Conservation (phyloP, 2,888 invertebrate genomes). For the Nipponacmea schrenckii region DNA sequence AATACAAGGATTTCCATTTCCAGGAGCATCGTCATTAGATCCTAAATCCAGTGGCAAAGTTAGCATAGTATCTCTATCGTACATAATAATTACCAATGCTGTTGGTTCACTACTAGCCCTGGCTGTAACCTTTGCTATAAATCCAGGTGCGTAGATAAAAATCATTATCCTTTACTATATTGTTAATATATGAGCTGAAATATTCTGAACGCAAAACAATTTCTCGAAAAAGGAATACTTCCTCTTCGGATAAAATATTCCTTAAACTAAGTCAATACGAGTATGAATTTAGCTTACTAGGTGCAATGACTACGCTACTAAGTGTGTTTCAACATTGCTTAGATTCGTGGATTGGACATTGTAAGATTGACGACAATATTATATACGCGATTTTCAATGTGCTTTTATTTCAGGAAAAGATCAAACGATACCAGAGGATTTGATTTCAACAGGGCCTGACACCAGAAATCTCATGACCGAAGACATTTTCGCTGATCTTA, state of each 20-base stretch:
- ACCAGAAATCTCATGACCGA: slow-evolving; percentile 40
- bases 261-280: no score
- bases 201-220: no score
- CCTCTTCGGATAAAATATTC: no score
- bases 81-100: slow-evolving; percentile 43
- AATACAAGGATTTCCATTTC: neutral
- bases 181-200: neutral
- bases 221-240: no score
- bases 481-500: slow-evolving; percentile 52
- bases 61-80: slow-evolving; percentile 36
- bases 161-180: neutral
- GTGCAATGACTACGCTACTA: no score
- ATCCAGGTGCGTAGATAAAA: slow-evolving; percentile 38
- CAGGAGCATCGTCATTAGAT: slow-evolving; percentile 48
- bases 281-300: no score
- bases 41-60: slow-evolving; percentile 48
- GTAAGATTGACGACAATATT: no score
- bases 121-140: slow-evolving; percentile 36
- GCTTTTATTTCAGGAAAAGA: slow-evolving; percentile 9
- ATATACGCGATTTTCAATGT: no score
- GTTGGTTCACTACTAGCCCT: slow-evolving; percentile 35
- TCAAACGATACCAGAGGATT: slow-evolving; percentile 5
- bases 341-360: no score
- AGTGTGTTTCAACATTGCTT: no score
- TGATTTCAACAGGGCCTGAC: slow-evolving; percentile 15